A percentile compares a stretch with the other conserved stretches of the same genome.
Evolutionary conservation across 2,797 vertebrate species (phyloP).

Genomic region (Vipera latastei): DNA sequence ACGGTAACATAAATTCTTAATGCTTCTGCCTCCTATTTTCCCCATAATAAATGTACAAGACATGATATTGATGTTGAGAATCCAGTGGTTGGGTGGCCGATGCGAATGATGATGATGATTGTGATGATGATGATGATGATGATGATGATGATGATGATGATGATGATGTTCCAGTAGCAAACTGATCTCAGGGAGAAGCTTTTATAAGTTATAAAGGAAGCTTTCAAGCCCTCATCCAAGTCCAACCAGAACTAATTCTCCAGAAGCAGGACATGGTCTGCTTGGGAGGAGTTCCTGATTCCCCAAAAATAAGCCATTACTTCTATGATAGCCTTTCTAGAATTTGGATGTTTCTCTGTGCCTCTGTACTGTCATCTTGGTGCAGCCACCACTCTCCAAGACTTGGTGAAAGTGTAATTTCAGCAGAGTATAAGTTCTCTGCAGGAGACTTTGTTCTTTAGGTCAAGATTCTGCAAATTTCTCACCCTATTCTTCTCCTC

Average conservation of each 20-base stretch:
- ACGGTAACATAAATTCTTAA: background rate
- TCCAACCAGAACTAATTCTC: background rate
- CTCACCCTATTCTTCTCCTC: background rate
- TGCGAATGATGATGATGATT: background rate
- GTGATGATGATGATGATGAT: no score
- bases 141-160: background rate
- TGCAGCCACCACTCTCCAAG: background rate
- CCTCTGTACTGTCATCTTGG: background rate
- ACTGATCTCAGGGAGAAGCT: background rate
- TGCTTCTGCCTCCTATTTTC: background rate
- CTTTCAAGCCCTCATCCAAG: background rate
- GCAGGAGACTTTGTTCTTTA: background rate
- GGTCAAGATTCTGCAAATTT: background rate
- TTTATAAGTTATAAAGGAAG: background rate
- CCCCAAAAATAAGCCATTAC: background rate
- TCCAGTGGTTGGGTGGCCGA: background rate
- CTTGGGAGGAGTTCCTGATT: background rate
- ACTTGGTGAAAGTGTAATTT: background rate
- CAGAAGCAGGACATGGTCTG: background rate
- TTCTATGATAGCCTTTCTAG: background rate
- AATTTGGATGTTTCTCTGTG: background rate
- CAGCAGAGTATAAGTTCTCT: background rate
- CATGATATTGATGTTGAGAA: background rate
- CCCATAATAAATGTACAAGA: background rate
- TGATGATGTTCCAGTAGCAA: background rate